Conservation (phyloP, 2,113 vertebrate species). For the Limanda limanda region DNA sequence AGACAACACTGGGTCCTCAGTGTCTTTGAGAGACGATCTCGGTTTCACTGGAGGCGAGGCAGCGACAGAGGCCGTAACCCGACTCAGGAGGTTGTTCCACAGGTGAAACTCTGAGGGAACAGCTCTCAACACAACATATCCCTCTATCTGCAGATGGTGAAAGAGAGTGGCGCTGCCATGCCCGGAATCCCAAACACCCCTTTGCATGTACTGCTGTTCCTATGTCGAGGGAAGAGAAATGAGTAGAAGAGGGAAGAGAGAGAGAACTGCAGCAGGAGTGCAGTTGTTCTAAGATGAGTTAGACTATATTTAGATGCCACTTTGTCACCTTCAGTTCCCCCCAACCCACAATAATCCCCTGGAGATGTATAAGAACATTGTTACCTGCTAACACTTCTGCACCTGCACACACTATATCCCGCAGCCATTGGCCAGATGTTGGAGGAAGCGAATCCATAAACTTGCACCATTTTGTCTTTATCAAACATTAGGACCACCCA, state of each 20-base stretch:
- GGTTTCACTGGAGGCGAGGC: constrained; percentile 51
- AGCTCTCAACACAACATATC: constrained; percentile 51
- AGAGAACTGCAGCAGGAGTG: constrained; percentile 29
- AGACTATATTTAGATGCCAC: constrained; percentile 52
- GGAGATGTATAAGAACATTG: constrained; percentile 14
- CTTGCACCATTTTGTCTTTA: constrained; percentile 31
- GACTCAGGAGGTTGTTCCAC: constrained; percentile 56
- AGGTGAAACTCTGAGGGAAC: constrained; percentile 57
- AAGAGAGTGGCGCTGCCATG: constrained; percentile 45
- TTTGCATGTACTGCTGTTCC: constrained; percentile 34
- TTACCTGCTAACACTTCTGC: constrained; percentile 38
- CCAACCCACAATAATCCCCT: constrained; percentile 23
- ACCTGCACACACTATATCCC: constrained; percentile 25
- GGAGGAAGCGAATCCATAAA: constrained; percentile 31
- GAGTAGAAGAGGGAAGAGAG: constrained; percentile 13
- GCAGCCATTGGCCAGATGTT: constrained; percentile 44
- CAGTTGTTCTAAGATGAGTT: constrained; percentile 28
- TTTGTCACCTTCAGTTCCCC: constrained; percentile 61
- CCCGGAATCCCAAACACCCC: constrained; percentile 62
- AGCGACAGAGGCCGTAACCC: constrained; percentile 64
- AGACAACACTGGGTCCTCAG: constrained; percentile 64
- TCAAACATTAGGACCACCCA: constrained; percentile 71
- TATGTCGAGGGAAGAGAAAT: constrained; percentile 26
- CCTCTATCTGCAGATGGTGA: constrained; percentile 53
- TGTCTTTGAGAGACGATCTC: constrained; percentile 45